Conservation (phyloP, 2,888 invertebrate species). For the Scaptomyza flava region DNA sequence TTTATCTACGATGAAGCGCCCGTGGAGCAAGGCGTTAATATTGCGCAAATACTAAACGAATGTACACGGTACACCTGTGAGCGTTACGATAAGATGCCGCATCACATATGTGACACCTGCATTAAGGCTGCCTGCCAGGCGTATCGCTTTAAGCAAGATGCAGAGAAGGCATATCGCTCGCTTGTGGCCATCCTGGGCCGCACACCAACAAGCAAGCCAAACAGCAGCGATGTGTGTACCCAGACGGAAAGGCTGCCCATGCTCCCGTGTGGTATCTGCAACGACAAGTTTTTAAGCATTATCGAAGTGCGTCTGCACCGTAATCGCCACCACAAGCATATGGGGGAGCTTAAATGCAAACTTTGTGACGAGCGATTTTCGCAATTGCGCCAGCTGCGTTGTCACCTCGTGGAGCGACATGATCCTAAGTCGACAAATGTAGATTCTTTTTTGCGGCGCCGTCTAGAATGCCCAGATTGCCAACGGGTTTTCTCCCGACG, state of each 20-base stretch:
- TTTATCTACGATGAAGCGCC: conserved; percentile 79
- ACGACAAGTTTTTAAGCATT: conserved; percentile 75
- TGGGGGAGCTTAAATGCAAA: conserved; percentile 78
- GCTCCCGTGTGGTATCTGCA: conserved; percentile 82
- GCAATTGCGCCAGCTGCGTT: conserved; percentile 84
- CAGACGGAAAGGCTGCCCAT: conserved; percentile 81
- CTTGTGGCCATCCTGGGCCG: conserved; percentile 73
- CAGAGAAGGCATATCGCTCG: conserved; percentile 81
- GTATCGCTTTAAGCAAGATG: conserved; percentile 81
- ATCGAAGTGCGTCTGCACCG: conserved; percentile 76
- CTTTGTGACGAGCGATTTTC: conserved; percentile 85
- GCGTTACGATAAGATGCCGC: conserved; percentile 83
- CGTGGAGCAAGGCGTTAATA: conserved; percentile 61
- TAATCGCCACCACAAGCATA: conserved; percentile 58
- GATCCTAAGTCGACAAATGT: conserved; percentile 45
- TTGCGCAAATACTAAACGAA: conserved; percentile 80
- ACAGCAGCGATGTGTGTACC: conserved; percentile 60
- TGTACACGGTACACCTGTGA: conserved; percentile 83
- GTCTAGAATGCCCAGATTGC: conserved; percentile 83
- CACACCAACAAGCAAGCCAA: conserved; percentile 33
- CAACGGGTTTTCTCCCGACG: conserved; percentile 84
- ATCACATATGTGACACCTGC: conserved; percentile 82
- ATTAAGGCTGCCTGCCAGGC: conserved; percentile 77
- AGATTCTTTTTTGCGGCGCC: conserved; percentile 34
- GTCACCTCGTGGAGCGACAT: conserved; percentile 81